These are phyloP conservation scores for Entelurus aequoreus DNA, from an alignment of 2,113 vertebrate species.

Conservation along the genomic window DNA sequence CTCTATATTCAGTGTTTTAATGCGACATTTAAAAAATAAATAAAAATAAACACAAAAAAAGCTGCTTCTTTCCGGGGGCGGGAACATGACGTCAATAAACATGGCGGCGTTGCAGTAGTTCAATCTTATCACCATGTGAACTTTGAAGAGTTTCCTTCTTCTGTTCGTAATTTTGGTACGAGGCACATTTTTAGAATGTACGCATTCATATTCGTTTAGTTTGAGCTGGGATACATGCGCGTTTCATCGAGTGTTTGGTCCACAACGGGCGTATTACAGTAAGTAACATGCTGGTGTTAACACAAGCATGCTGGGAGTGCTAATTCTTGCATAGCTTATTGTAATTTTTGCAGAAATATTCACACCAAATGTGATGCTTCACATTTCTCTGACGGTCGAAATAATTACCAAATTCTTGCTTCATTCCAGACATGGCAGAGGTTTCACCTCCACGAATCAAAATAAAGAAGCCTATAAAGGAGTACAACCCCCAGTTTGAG, in stretches of 20 bases:
- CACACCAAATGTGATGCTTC: neutral
- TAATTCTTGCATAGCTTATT: too few relatives aligned
- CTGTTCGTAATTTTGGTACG: neutral
- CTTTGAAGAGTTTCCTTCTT: neutral
- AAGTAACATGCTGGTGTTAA: neutral
- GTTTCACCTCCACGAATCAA: too few relatives aligned
- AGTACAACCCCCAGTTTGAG: too few relatives aligned
- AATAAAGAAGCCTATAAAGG: neutral
- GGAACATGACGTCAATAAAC: conserved; percentile 8
- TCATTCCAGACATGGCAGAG: conserved; percentile 29
- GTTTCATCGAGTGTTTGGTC: neutral
- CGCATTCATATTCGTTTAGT: neutral
- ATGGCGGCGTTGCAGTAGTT: conserved; percentile 29
- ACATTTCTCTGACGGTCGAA: neutral
- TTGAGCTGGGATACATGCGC: neutral
- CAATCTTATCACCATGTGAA: conserved; percentile 17
- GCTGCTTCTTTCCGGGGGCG: neutral
- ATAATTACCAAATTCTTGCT: neutral
- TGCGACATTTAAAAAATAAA: too few relatives aligned
- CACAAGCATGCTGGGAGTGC: too few relatives aligned
- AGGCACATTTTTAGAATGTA: neutral
- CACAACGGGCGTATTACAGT: neutral
- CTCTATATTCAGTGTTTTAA: too few relatives aligned
- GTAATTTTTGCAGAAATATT: neutral
- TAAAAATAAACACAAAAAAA: neutral